phyloP scores from a whole-genome alignment of 2,797 vertebrate genomes.

The Adrianichthys oophorus region DNA sequence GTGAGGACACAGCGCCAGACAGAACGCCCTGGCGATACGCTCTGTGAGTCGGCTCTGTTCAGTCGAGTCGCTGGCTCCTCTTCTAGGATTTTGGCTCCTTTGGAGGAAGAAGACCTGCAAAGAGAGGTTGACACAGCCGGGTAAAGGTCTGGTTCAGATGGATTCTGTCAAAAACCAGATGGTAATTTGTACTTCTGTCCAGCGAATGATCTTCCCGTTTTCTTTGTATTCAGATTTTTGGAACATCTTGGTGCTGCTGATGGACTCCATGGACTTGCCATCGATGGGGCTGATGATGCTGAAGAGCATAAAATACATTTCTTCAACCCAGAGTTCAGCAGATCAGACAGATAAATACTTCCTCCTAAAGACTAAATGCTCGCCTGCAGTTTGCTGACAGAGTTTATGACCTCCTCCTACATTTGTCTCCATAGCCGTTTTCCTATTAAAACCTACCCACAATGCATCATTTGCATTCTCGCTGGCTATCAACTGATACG shows the following conservation, averaged over 20 bases:
- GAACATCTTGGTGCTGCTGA: conserved; percentile 94
- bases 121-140: conserved; percentile 5
- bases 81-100: conserved; percentile 83
- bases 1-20: conserved; percentile 91
- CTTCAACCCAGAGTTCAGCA: too few relatives aligned
- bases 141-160: background rate
- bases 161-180: background rate
- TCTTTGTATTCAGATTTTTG: conserved; percentile 97
- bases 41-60: conserved; percentile 93
- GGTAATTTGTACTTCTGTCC: conserved; percentile 87
- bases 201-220: conserved; percentile 96
- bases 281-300: conserved; percentile 95
- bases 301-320: conserved; percentile 4
- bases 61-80: conserved; percentile 83
- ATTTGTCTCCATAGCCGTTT: background rate
- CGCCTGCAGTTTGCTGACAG: too few relatives aligned
- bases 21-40: conserved; percentile 93
- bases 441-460: background rate
- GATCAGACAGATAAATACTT: too few relatives aligned
- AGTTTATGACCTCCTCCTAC: too few relatives aligned
- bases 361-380: too few relatives aligned
- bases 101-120: conserved; percentile 92
- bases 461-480: background rate
- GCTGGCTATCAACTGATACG: background rate
- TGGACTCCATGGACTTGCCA: conserved; percentile 95